Percentiles rank a stretch among this genome's conserved stretches.
Evolutionary conservation across 92 coral and sea anemone genomes (phyloP).

Genomic region (Isaurus tuberculatus): DNA sequence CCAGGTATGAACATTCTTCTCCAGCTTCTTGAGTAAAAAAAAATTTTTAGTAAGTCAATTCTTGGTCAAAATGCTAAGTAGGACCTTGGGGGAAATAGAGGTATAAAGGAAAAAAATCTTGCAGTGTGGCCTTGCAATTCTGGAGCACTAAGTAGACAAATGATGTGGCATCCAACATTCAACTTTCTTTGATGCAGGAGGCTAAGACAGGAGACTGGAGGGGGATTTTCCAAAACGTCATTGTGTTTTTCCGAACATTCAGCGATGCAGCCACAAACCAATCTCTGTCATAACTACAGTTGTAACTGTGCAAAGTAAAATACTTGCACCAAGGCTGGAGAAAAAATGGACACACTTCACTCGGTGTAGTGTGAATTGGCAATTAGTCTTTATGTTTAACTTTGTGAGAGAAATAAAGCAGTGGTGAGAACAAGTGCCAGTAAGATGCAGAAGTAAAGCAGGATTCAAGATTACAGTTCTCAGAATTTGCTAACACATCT

Average conservation of each 20-base stretch:
- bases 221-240: background rate
- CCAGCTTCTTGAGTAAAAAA: conserved; percentile 12
- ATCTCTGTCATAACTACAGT: background rate
- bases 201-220: conserved; percentile 17
- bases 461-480: background rate
- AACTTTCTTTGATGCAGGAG: conserved; percentile 3
- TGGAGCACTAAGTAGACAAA: conserved; percentile 27
- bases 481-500: conserved; percentile 5
- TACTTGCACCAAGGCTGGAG: background rate
- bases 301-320: background rate
- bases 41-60: conserved; percentile 16
- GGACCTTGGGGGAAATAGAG: background rate
- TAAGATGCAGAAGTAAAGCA: background rate
- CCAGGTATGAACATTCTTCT: conserved; percentile 34
- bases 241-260: conserved; percentile 12
- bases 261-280: conserved; percentile 22
- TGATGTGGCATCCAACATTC: conserved; percentile 26
- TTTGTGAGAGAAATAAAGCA: background rate
- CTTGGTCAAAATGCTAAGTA: background rate
- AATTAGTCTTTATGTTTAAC: background rate
- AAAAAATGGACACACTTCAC: background rate
- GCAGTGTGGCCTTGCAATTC: conserved; percentile 31
- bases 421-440: conserved; percentile 15
- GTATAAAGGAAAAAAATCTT: background rate
- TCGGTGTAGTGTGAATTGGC: background rate